phyloP scores from a whole-genome alignment of 2,113 vertebrate species.

The Craseonycteris thonglongyai region DNA sequence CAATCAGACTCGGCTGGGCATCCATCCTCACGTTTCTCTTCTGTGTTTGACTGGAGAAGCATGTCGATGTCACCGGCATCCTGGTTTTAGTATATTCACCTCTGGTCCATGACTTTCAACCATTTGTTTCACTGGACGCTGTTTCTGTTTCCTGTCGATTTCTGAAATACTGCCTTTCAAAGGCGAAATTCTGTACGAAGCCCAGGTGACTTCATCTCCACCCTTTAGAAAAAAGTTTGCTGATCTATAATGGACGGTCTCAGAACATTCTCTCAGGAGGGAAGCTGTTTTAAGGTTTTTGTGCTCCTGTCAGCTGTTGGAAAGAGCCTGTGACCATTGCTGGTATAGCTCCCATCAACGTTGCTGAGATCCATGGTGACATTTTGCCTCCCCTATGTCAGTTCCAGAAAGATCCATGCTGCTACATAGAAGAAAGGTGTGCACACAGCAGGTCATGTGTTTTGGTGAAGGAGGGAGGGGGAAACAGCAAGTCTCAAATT shows the following conservation, averaged over 20 bases:
- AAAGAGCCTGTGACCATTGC: not conserved
- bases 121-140: not conserved
- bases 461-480: no score
- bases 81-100: not conserved
- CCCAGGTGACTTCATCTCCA: not conserved
- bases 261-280: not conserved
- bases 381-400: not conserved
- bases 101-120: not conserved
- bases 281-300: not conserved
- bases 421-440: not conserved
- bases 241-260: not conserved
- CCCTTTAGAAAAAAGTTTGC: not conserved
- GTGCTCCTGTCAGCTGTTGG: not conserved
- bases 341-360: not conserved
- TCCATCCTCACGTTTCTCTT: not conserved
- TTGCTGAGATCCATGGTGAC: not conserved
- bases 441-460: not conserved
- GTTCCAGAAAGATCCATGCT: not conserved
- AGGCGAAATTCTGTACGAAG: slow-evolving; percentile 40
- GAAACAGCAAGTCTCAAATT: no score
- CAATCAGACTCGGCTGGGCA: not conserved
- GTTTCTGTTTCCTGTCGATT: not conserved
- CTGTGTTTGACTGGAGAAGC: not conserved
- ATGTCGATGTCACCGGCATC: fast-evolving
- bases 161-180: slow-evolving; percentile 33